These are phyloP conservation scores for Xiphophorus hellerii DNA, from an alignment of 2,113 vertebrate genomes.

Conservation along the genomic window DNA sequence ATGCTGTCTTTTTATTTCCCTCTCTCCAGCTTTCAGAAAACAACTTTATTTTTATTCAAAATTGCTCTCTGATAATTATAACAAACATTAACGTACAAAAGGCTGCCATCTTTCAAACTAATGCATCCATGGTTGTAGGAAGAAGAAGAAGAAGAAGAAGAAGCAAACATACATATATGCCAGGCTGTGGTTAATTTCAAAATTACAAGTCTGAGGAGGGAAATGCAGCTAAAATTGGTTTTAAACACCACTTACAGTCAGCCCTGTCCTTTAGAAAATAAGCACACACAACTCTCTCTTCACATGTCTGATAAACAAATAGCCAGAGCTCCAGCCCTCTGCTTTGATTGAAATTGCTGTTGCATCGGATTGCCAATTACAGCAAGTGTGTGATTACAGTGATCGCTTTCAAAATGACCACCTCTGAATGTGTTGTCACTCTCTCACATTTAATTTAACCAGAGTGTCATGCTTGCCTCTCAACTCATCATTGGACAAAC, in stretches of 20 bases:
- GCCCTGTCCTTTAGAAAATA: constrained; percentile 21
- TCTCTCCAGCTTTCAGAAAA: not conserved
- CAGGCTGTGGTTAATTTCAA: constrained; percentile 10
- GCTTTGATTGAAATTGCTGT: constrained; percentile 61
- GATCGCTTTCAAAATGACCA: constrained; percentile 64
- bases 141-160: not conserved
- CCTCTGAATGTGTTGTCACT: constrained; percentile 52
- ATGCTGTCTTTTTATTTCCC: not conserved
- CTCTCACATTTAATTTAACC: constrained; percentile 60
- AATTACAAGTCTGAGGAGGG: constrained; percentile 21
- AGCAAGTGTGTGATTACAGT: constrained; percentile 63
- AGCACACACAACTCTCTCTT: constrained; percentile 19
- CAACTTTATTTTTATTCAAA: not conserved
- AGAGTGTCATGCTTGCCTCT: constrained; percentile 50
- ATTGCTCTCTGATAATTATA: not conserved
- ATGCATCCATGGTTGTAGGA: not conserved
- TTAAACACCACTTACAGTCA: constrained; percentile 44
- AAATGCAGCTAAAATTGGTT: constrained; percentile 37
- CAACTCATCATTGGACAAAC: constrained; percentile 38
- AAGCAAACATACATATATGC: not conserved
- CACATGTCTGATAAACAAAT: constrained; percentile 31
- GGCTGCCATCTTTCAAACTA: not conserved
- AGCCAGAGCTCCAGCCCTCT: constrained; percentile 26
- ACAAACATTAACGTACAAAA: not conserved
- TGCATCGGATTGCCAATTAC: constrained; percentile 59